Conservation (phyloP, 2,797 vertebrate species). For the Tokudaia muenninki region DNA sequence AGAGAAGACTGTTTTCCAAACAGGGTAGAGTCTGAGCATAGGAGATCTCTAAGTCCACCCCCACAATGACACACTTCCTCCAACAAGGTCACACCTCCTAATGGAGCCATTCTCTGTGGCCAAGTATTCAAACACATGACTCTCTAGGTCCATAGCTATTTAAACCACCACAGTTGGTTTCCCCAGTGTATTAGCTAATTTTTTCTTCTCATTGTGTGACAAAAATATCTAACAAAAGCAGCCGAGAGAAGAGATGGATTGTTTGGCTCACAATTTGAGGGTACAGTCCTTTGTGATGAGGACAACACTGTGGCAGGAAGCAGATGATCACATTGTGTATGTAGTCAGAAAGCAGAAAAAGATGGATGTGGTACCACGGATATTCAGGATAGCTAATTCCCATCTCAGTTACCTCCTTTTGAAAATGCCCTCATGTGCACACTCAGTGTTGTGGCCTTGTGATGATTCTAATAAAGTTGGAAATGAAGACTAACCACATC, state of each 20-base stretch:
- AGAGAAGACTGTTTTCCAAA: background rate
- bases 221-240: background rate
- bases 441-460: background rate
- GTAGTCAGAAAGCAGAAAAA: background rate
- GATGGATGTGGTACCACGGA: background rate
- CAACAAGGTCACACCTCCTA: background rate
- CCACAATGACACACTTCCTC: background rate
- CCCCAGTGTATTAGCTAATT: background rate
- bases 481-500: background rate
- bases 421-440: background rate
- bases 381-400: background rate
- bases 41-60: background rate
- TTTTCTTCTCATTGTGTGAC: background rate
- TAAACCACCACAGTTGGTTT: background rate
- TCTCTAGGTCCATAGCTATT: background rate
- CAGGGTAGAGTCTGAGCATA: background rate
- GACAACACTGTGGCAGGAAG: background rate
- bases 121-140: background rate
- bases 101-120: background rate
- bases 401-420: background rate
- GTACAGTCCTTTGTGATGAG: background rate
- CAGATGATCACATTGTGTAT: background rate
- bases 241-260: background rate
- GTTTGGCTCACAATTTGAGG: background rate
- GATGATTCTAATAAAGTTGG: background rate